Evolutionary conservation across 2,888 invertebrate genomes (phyloP), one percentile per base, ranked within the genome.

Genomic region (Ormyrus labotus): DNA sequence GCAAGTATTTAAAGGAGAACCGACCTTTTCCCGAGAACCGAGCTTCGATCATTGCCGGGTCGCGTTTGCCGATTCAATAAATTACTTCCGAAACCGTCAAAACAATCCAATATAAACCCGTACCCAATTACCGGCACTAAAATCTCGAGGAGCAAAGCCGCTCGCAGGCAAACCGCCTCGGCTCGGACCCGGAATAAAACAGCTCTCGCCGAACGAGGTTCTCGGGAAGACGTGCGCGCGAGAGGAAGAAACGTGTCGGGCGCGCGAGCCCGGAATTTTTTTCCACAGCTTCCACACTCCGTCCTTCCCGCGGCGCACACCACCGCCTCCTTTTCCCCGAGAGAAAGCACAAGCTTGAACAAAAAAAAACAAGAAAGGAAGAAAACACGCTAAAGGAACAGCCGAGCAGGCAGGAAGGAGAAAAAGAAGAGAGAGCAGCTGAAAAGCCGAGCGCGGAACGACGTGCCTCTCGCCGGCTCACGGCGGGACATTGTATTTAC

Each of bases 21-120:
- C 45, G 8, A 69, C 81, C 82, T 84, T 77, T 80, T 85, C 84
- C 84, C 83, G 84, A 85, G 84, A 85, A 85, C 84, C 80, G 64
- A 77, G 53, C 63, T 69, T 11, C 34, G 34, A 34, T 63, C 6
- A n/a, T 34, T 11, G 47, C 50, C 34, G 51, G 7, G n/a, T 51
- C 34, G n/a, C 53, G n/a, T 34, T 68, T 65, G 57, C 13, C 10
- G n/a, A 48, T 57, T 47, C 34, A 3, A 19, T 19, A 19, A 34
- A 34, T 34, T 34, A 34, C 34, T 34, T 34, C 34, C 34, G 34
- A 34, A 34, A 34, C 34, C 34, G 4, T 48, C 6, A 6, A 19
- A 51, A 47, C 11, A 34, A 11, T 11, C 34, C 5, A 7, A 0
- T 4, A n/a, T 4, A n/a, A 55, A 11, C 6, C 13, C 45, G 7